Conservation (phyloP, 2,797 vertebrate species). For the Crenuchus spilurus region DNA sequence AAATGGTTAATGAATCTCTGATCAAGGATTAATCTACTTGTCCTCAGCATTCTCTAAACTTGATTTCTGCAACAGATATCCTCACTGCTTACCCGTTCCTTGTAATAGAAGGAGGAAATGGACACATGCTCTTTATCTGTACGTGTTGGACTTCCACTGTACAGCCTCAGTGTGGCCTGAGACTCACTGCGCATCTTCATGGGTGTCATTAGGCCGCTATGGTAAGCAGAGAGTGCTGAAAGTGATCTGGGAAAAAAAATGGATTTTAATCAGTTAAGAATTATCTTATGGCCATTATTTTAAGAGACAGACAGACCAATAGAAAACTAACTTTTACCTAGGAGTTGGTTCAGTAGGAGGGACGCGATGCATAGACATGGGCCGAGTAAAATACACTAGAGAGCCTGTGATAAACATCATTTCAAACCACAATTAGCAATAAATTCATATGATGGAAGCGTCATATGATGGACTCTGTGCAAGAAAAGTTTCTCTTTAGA, state of each 20-base stretch:
- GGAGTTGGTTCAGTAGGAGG: slow-evolving; percentile 93
- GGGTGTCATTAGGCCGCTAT: slow-evolving; percentile 91
- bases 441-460: background rate
- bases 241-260: slow-evolving; percentile 82
- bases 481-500: too few species aligned
- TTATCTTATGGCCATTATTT: too few species aligned
- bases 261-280: too few species aligned
- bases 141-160: slow-evolving; percentile 93
- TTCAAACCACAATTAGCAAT: background rate
- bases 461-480: background rate
- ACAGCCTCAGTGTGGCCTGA: slow-evolving; percentile 87
- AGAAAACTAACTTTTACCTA: slow-evolving; percentile 73
- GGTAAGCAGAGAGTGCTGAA: slow-evolving; percentile 93
- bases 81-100: slow-evolving; percentile 86
- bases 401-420: slow-evolving; percentile 75
- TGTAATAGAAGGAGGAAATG: slow-evolving; percentile 98
- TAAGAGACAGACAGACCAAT: too few species aligned
- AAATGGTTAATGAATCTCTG: background rate
- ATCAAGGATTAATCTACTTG: background rate
- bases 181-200: slow-evolving; percentile 98
- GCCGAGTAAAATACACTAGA: slow-evolving; percentile 94
- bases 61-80: background rate
- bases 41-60: background rate
- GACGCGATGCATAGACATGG: slow-evolving; percentile 93
- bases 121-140: slow-evolving; percentile 96